Base-by-base conservation (phyloP, 1,140 invertebrate genomes). In the Drosophila sturtevanti region DNA sequence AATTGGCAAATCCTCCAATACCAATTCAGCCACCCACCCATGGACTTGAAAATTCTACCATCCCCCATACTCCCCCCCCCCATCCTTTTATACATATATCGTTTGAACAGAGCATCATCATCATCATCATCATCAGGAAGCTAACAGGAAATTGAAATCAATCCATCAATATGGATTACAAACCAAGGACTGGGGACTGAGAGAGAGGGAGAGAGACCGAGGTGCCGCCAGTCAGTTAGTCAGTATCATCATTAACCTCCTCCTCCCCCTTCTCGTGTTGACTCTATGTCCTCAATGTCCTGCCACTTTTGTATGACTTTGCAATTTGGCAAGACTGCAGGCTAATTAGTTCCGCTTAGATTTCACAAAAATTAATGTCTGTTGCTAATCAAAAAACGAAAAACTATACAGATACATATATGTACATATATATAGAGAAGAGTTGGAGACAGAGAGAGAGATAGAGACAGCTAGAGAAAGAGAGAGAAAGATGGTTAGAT, bases 121-220 rank as follows among this genome's bases (percentile, higher is more conserved):
- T 16, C 10, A 18, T 24, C 18, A 24, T 18, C 38, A 70, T 35
- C 44, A 52, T 52, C 63, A 41, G 31, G 44, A 48, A 34, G 52
- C 58, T 70, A 77, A 87, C 81, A 91, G 89, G 89, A 91, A 91
- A 91, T 91, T 91, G 86, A 91, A 91, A 91, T 91, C 89, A 91
- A 91, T 91, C 89, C 90, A 91, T 91, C 89, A 91, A 89, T 80
- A 91, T 89, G 85, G 87, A 90, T 87, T 87, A 89, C 84, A 87
- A 66, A 67, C 63, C 63, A 55, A 63, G 58, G 37, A 22, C 31
- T n/a, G 37, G 22, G 12, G 7, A 21, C 14, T 22, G 38, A 10
- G 21, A 35, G 48, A 6, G 22, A 10, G 7, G 14, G 11, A 16
- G 38, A 10, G 21, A 35, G 48, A 6, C 10, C 11, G 37, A 87